Percentiles rank a stretch among this genome's conserved stretches.
Conservation (phyloP, 2,797 vertebrate species). For the Kryptopterus vitreolus region DNA sequence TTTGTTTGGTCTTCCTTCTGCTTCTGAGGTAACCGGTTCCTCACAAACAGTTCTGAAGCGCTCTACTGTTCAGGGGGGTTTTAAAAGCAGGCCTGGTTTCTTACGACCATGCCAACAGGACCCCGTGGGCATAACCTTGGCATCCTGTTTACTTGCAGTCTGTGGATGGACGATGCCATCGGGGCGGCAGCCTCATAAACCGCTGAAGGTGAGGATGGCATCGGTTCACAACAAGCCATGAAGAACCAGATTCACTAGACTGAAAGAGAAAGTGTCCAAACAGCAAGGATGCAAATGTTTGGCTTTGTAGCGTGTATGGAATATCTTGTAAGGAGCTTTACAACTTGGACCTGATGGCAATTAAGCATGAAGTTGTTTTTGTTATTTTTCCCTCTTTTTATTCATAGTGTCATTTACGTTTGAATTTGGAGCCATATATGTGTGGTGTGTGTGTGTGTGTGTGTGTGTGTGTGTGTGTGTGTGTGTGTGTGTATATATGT, state of each 20-base stretch:
- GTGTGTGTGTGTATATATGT: too few relatives aligned
- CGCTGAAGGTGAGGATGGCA: slow-evolving; percentile 15
- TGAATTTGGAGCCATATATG: too few relatives aligned
- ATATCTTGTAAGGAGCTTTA: not conserved
- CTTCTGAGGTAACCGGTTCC: slow-evolving; percentile 29
- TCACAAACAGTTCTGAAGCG: slow-evolving; percentile 19
- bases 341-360: not conserved
- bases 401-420: not conserved
- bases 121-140: slow-evolving; percentile 22
- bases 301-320: not conserved
- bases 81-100: slow-evolving; percentile 24
- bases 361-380: not conserved
- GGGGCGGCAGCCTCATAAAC: slow-evolving; percentile 11
- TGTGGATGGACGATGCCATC: slow-evolving; percentile 20
- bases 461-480: too few relatives aligned
- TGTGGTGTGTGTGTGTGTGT: slow-evolving; percentile 1
- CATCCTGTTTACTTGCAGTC: slow-evolving; percentile 32
- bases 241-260: slow-evolving; percentile 11
- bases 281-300: not conserved
- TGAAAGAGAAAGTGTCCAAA: not conserved
- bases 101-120: slow-evolving; percentile 27
- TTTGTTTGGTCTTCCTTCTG: slow-evolving; percentile 38
- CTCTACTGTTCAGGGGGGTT: slow-evolving; percentile 30
- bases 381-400: not conserved
- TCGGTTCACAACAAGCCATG: slow-evolving; percentile 3